Evolutionary conservation across 2,797 vertebrate genomes (phyloP).

Genomic region (Phyllotis vaccarum): DNA sequence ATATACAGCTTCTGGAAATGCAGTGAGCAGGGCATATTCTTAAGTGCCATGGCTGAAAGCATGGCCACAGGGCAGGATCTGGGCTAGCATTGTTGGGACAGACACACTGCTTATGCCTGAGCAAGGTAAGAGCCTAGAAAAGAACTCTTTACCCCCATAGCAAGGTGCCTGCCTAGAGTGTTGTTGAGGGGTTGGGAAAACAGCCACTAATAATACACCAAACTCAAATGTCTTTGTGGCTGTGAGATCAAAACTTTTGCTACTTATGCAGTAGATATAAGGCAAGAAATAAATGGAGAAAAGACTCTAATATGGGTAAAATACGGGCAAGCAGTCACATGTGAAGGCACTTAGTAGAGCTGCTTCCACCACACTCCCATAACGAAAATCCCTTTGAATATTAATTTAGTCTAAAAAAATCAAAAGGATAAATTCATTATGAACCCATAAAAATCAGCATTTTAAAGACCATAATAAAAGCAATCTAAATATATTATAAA

Average conservation of each 20-base stretch:
- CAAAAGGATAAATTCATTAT: not conserved
- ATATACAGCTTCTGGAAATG: not conserved
- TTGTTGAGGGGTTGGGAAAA: not conserved
- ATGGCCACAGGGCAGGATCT: accelerated
- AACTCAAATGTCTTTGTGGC: not conserved
- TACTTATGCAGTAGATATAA: not conserved
- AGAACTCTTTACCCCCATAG: not conserved
- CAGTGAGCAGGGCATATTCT: not conserved
- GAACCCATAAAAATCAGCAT: not conserved
- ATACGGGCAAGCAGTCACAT: not conserved
- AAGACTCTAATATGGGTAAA: not conserved
- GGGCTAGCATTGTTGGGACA: not conserved
- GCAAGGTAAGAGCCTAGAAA: not conserved
- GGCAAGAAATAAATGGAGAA: not conserved
- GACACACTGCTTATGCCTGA: not conserved
- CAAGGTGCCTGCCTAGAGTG: not conserved
- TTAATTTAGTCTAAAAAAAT: not conserved
- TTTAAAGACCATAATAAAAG: not conserved
- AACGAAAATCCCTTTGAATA: not conserved
- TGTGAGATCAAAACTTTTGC: not conserved
- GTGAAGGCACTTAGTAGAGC: not conserved
- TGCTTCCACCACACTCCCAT: not conserved
- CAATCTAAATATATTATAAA: not conserved
- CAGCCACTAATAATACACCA: not conserved
- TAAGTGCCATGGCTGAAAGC: not conserved